These are phyloP conservation scores for Potorous gilbertii DNA, from an alignment of 2,797 vertebrate genomes.

Conservation along the genomic window DNA sequence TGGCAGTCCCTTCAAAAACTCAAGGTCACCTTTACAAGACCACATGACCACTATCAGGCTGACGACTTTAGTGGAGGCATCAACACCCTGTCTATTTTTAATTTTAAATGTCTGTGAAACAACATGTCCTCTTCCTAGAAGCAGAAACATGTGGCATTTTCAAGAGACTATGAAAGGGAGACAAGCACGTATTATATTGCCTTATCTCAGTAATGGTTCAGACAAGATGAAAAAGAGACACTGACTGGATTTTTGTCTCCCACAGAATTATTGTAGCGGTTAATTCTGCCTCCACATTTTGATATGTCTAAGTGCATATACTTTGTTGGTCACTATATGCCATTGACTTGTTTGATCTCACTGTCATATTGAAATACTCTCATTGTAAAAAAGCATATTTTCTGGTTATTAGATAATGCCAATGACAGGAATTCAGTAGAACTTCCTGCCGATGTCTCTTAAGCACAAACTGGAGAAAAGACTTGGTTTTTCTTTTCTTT, in stretches of 20 bases:
- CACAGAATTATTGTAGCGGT: conserved; percentile 76
- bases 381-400: conserved; percentile 81
- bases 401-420: conserved; percentile 80
- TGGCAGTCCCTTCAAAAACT: neutral
- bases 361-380: conserved; percentile 80
- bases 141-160: neutral
- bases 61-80: neutral
- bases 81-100: conserved; percentile 4
- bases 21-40: neutral
- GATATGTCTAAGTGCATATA: conserved; percentile 80
- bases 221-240: neutral
- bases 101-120: conserved; percentile 3
- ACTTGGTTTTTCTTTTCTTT: conserved; percentile 62
- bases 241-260: conserved; percentile 45
- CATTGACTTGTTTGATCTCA: conserved; percentile 82
- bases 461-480: conserved; percentile 48
- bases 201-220: neutral
- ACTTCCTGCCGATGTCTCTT: conserved; percentile 55
- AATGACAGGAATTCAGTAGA: conserved; percentile 69
- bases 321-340: conserved; percentile 75
- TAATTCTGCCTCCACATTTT: conserved; percentile 76
- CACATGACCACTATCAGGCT: neutral
- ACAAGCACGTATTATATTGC: neutral
- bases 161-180: neutral
- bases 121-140: neutral